Conservation (phyloP, 1,140 invertebrate species). For the Heliothis virescens region DNA sequence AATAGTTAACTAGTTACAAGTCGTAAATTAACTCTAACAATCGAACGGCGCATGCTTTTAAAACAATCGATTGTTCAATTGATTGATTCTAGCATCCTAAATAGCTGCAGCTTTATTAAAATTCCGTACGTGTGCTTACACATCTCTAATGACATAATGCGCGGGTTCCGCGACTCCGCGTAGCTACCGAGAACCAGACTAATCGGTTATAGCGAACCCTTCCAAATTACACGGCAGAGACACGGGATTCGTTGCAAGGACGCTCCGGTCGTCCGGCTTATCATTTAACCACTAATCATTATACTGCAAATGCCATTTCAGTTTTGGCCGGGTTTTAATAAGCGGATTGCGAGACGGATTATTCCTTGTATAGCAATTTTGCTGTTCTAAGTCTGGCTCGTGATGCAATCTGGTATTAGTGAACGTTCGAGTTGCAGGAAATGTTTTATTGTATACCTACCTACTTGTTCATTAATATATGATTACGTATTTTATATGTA, state of each 20-base stretch:
- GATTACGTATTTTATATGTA: conserved; percentile 31
- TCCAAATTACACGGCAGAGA: conserved; percentile 84
- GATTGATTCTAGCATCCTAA: conserved; percentile 34
- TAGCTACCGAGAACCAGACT: conserved; percentile 81
- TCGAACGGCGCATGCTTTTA: conserved; percentile 28
- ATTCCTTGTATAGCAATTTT: conserved; percentile 73
- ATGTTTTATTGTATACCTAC: conserved; percentile 36
- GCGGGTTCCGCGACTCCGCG: conserved; percentile 67
- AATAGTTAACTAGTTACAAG: conserved; percentile 24
- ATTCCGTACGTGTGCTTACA: conserved; percentile 70
- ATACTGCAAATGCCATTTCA: conserved; percentile 81
- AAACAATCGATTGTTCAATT: conserved; percentile 9
- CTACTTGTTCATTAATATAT: conserved; percentile 45
- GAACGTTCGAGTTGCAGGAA: conserved; percentile 30
- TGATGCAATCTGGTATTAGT: conserved; percentile 56
- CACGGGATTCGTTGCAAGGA: conserved; percentile 83
- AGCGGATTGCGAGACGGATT: conserved; percentile 66
- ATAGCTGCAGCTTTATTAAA: conserved; percentile 52
- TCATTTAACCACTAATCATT: conserved; percentile 83
- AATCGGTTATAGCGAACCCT: conserved; percentile 81
- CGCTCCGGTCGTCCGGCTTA: conserved; percentile 79
- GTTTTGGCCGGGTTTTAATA: conserved; percentile 77
- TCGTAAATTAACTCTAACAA: conserved; percentile 32
- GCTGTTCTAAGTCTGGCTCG: conserved; percentile 58
- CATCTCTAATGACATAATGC: conserved; percentile 81